phyloP scores from a whole-genome alignment of 2,113 vertebrate genomes.

The Rattus rattus region DNA sequence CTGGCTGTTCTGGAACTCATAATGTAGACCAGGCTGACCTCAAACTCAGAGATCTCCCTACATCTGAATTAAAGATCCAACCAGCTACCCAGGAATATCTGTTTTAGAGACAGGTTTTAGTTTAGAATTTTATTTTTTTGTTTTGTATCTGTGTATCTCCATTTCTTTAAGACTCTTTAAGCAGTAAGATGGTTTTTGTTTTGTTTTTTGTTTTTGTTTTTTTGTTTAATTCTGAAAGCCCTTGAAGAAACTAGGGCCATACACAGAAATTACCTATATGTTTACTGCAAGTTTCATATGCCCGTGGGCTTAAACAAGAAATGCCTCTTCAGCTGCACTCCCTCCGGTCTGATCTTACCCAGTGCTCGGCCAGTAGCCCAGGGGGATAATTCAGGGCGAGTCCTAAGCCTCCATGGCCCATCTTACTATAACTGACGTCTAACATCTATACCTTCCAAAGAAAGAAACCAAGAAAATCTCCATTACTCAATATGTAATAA shows the following conservation, averaged over 20 bases:
- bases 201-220: no score
- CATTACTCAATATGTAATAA: background rate
- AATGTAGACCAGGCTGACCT: background rate
- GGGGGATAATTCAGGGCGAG: background rate
- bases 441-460: background rate
- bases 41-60: background rate
- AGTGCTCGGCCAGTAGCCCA: background rate
- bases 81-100: background rate
- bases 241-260: background rate
- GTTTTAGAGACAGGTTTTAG: background rate
- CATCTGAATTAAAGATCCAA: background rate
- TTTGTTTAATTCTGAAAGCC: slow-evolving; percentile 1
- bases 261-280: slow-evolving; percentile 6
- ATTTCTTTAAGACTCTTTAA: slow-evolving; percentile 41
- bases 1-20: background rate
- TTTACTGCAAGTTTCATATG: background rate
- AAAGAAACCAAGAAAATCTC: slow-evolving; percentile 27
- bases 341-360: background rate
- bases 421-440: background rate
- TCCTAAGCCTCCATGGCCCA: background rate
- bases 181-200: background rate
- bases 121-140: background rate
- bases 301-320: background rate
- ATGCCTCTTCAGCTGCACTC: background rate
- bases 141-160: background rate